phyloP scores from a whole-genome alignment of 2,797 vertebrate genomes.

The Myotis pilosus region DNA sequence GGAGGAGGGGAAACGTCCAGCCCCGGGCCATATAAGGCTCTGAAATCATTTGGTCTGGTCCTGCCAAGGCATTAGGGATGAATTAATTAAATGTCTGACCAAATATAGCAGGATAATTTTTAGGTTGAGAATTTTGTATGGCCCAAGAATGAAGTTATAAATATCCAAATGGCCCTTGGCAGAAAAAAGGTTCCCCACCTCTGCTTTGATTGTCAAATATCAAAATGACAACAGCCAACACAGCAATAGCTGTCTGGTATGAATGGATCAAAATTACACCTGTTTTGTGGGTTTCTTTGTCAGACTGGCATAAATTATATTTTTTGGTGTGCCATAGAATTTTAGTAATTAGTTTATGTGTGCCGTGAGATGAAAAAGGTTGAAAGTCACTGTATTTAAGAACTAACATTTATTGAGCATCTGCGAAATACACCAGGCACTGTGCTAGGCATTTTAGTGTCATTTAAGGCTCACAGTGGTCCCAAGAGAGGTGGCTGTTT shows the following conservation, averaged over 20 bases:
- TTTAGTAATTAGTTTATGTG: neutral
- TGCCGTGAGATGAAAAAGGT: neutral
- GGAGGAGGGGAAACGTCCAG: too few species aligned
- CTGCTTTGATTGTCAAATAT: too few species aligned
- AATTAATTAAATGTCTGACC: too few species aligned
- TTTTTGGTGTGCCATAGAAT: neutral
- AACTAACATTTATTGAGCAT: neutral
- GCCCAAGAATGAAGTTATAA: too few species aligned
- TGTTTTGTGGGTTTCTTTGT: neutral
- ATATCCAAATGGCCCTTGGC: too few species aligned
- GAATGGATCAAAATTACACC: neutral
- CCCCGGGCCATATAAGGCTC: too few species aligned
- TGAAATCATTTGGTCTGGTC: too few species aligned
- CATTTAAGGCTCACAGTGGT: accelerated
- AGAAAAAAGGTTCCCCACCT: too few species aligned
- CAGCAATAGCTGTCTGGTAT: neutral
- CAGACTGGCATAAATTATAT: neutral
- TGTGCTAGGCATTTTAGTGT: neutral
- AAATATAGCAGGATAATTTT: too few species aligned
- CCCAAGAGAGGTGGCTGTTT: neutral
- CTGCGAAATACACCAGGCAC: neutral
- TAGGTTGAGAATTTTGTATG: too few species aligned
- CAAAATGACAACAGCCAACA: neutral
- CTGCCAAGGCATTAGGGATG: too few species aligned
- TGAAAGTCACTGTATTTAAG: neutral